Conservation (phyloP, 2,888 invertebrate genomes). For the Scrobipalpa atriplicella region DNA sequence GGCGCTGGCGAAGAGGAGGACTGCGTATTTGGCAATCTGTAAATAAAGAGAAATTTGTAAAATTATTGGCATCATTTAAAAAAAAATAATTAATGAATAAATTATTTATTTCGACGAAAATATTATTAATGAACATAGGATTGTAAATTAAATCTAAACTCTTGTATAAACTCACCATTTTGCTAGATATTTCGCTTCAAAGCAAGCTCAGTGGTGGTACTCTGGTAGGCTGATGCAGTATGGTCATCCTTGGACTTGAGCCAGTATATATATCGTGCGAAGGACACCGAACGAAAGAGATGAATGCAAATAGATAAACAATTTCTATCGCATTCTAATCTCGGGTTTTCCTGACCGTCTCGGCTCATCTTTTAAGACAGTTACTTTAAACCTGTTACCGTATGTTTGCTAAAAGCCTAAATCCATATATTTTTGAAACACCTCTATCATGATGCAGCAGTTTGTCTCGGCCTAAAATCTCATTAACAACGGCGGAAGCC, state of each 20-base stretch:
- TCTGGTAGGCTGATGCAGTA: constrained; percentile 17
- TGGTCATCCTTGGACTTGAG: constrained; percentile 20
- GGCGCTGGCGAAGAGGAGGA: constrained; percentile 27
- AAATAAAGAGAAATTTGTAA: background rate
- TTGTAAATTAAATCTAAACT: too few relatives aligned
- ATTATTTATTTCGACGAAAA: too few relatives aligned
- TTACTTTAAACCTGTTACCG: constrained; percentile 29
- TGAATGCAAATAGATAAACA: constrained; percentile 15
- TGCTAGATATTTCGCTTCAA: background rate
- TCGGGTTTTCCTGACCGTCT: constrained; percentile 32
- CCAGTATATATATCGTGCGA: constrained; percentile 36
- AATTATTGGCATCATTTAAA: too few relatives aligned
- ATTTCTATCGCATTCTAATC: constrained; percentile 31
- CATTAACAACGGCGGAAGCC: constrained; percentile 6
- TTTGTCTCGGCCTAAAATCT: constrained; percentile 5
- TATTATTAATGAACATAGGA: too few relatives aligned
- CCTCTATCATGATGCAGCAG: background rate
- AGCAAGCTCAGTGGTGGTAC: background rate
- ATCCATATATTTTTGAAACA: constrained; percentile 2
- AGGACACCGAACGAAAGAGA: constrained; percentile 32
- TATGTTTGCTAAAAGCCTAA: constrained; percentile 27
- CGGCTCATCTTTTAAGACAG: constrained; percentile 28
- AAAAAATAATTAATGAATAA: too few relatives aligned
- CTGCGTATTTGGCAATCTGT: constrained; percentile 29
- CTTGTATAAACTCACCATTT: constrained; percentile 3